These are phyloP conservation scores for Cinclus cinclus DNA, from an alignment of 2,113 vertebrate species.

Conservation along the genomic window DNA sequence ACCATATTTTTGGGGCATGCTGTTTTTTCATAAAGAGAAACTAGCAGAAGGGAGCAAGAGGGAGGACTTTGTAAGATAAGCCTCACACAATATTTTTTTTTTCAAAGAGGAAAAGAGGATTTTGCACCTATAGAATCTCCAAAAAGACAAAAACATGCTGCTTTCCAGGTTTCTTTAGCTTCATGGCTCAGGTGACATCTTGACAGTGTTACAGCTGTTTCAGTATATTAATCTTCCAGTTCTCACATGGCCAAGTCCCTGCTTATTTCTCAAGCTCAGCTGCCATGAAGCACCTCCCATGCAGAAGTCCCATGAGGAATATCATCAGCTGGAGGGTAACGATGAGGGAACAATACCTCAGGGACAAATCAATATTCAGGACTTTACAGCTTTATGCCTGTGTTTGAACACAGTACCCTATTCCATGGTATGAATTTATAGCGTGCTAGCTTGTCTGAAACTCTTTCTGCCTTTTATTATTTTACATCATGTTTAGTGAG, in stretches of 20 bases:
- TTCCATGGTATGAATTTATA: background rate
- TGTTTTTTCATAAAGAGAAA: background rate
- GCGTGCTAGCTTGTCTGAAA: background rate
- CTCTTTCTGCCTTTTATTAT: background rate
- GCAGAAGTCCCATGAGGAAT: background rate
- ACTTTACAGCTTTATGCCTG: background rate
- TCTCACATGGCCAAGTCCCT: background rate
- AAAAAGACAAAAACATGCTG: background rate
- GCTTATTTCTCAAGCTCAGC: background rate
- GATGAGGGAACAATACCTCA: background rate
- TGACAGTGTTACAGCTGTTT: background rate
- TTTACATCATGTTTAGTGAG: background rate
- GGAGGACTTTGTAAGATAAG: background rate
- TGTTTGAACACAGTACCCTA: background rate
- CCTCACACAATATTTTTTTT: background rate
- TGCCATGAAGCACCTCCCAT: background rate
- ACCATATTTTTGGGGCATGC: background rate
- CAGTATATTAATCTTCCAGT: background rate
- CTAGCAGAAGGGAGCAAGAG: background rate
- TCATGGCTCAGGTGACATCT: background rate
- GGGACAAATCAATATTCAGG: background rate
- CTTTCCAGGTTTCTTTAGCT: background rate
- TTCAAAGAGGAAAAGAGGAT: background rate
- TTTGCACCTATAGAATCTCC: background rate
- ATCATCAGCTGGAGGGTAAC: background rate